Conservation (phyloP, 2,888 invertebrate species). For the Trachelus tabidus region DNA sequence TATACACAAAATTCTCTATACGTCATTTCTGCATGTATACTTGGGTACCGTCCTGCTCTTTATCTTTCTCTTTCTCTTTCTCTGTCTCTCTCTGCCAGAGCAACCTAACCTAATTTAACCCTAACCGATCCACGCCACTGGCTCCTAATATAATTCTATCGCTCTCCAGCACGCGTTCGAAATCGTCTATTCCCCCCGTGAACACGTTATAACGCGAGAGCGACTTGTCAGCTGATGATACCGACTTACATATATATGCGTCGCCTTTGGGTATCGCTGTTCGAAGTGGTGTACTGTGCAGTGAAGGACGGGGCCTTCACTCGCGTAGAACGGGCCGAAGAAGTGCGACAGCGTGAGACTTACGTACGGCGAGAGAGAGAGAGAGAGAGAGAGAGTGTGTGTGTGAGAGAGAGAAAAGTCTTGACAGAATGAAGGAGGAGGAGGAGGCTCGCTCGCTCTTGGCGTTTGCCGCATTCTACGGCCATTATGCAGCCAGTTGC, state of each 20-base stretch:
- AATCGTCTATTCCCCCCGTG: too few relatives aligned
- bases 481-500: conserved; percentile 37
- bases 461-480: conserved; percentile 36
- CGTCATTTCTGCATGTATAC: background rate
- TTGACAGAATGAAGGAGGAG: too few relatives aligned
- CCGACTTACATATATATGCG: conserved; percentile 15
- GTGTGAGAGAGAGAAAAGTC: conserved; percentile 12
- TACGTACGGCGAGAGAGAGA: too few relatives aligned
- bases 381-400: background rate
- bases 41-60: background rate
- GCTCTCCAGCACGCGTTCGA: too few relatives aligned
- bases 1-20: too few relatives aligned
- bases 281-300: conserved; percentile 18
- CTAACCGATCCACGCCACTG: too few relatives aligned
- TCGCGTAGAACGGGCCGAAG: conserved; percentile 12
- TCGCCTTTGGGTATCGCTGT: conserved; percentile 21
- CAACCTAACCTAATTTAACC: too few relatives aligned
- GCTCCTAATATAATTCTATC: too few relatives aligned
- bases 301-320: conserved; percentile 52
- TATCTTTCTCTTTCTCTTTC: too few relatives aligned
- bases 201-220: background rate
- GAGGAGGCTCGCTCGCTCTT: background rate
- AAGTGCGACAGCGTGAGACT: too few relatives aligned
- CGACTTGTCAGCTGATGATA: conserved; percentile 45
- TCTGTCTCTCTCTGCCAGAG: too few relatives aligned